phyloP scores from a whole-genome alignment of 2,797 vertebrate species.

The Molothrus ater region DNA sequence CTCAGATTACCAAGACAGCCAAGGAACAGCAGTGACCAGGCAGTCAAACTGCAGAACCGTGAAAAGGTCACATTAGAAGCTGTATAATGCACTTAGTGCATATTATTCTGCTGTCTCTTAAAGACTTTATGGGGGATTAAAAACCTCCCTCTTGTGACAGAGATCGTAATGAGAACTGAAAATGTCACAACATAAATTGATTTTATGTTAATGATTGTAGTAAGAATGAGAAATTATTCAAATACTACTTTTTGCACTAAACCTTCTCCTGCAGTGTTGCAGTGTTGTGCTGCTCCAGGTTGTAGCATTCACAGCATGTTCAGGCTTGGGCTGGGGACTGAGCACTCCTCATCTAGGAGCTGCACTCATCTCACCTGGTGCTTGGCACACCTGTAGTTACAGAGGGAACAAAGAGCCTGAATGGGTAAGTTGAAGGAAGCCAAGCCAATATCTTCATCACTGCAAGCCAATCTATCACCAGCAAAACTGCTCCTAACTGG shows the following conservation, averaged over 20 bases:
- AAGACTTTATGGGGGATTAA: slow-evolving; percentile 55
- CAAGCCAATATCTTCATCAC: not conserved
- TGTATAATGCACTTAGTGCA: slow-evolving; percentile 42
- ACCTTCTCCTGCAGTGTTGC: not conserved
- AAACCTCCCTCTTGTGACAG: slow-evolving; percentile 51
- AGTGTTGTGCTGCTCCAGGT: not conserved
- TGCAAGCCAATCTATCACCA: not conserved
- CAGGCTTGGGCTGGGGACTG: not conserved
- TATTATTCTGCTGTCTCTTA: slow-evolving; percentile 54
- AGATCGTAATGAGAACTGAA: slow-evolving; percentile 66
- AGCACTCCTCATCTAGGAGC: not conserved
- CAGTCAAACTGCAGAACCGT: slow-evolving; percentile 24
- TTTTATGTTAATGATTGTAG: slow-evolving; percentile 64
- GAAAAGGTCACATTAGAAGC: slow-evolving; percentile 67
- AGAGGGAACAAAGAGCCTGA: not conserved
- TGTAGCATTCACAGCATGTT: not conserved
- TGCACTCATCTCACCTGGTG: not conserved
- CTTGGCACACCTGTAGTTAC: not conserved
- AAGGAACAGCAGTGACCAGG: slow-evolving; percentile 31
- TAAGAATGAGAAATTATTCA: slow-evolving; percentile 13
- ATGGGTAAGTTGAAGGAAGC: not conserved
- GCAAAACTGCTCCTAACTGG: not conserved
- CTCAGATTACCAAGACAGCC: slow-evolving; percentile 3
- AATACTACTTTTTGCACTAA: slow-evolving; percentile 1
- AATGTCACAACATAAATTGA: slow-evolving; percentile 69